Base-by-base conservation (phyloP, 2,888 invertebrate species). In the Protodeltote pygarga region DNA sequence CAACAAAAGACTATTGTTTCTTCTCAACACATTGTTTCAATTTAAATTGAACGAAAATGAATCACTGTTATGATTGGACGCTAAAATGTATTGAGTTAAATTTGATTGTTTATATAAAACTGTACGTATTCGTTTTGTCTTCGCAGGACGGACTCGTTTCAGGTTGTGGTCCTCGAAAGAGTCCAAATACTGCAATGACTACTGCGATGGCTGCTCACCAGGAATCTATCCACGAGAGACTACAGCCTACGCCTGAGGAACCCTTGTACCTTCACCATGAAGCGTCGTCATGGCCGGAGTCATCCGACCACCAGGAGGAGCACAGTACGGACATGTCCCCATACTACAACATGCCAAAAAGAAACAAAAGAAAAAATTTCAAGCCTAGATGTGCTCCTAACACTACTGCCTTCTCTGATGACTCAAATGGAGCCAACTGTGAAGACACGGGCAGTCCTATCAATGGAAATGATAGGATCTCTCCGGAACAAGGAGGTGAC, bases 321-420 rank as follows among this genome's bases (percentile, higher is more conserved):
- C 85, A 83, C 63, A 83, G 81, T 75, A 71, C 85, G 2, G 85
- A 88, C 62, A 79, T 88, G 76, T 85, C 91, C 3, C 88, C 89
- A 1, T 89, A 89, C 75, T 88, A 89, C 74, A 93, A 92, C 65
- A 88, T 92, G 79, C 94, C 94, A 54, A 94, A 95, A 81, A 93
- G 95, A 71, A 96, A 96, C 89, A 95, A 96, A 71, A 89, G 96
- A 65, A 96, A 96, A 83, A 96, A 96, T 81, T 95, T 96, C 85
- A 94, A 95, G 71, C 96, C 96, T 0, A 90, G 96, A 70, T 96
- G 95, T 82, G 92, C 92, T 47, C 95, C 95, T 1, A 93, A 93
- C 53, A 82, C 92, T 11, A 85, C 89, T 0, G 78, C 87, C 1
- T 92, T 89, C 69, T 92, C 92, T 3, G 93, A 93, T 38, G 91